A percentile compares a stretch with the other conserved stretches of the same genome.
phyloP scores from a whole-genome alignment of 2,113 vertebrate species.

The Brachyistius frenatus region DNA sequence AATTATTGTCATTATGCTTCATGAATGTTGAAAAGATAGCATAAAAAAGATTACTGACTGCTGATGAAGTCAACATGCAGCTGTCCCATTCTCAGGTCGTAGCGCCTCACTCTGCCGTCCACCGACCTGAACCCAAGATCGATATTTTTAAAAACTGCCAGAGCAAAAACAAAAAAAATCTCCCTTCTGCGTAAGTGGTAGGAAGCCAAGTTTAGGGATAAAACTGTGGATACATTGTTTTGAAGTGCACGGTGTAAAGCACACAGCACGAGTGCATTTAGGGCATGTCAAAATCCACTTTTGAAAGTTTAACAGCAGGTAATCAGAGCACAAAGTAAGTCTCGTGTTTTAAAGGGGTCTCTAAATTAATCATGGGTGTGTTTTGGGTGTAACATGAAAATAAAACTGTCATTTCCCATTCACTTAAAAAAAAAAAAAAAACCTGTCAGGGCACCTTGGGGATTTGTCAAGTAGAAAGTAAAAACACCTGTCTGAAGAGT shows the following conservation, averaged over 20 bases:
- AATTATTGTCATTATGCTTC: background rate
- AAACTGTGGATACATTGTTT: background rate
- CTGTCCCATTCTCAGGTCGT: constrained; percentile 92
- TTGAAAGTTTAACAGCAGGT: too few species aligned
- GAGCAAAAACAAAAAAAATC: background rate
- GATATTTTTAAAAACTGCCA: background rate
- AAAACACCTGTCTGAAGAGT: too few species aligned
- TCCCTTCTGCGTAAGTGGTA: background rate
- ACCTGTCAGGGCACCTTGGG: too few species aligned
- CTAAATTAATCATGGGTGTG: too few species aligned
- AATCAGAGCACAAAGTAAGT: too few species aligned
- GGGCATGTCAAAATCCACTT: too few species aligned
- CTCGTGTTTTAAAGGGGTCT: too few species aligned
- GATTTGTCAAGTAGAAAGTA: too few species aligned
- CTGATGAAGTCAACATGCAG: constrained; percentile 90
- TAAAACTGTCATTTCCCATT: too few species aligned
- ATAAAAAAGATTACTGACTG: constrained; percentile 84
- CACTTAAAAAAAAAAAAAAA: too few species aligned
- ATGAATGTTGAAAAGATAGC: background rate
- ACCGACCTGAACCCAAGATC: constrained; percentile 82
- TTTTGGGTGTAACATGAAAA: too few species aligned
- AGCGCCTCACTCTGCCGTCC: constrained; percentile 87
- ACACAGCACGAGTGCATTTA: too few species aligned
- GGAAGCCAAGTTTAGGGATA: background rate
- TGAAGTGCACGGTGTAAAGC: background rate